Percentiles rank a stretch among this genome's conserved stretches.
Conservation (phyloP, 2,797 vertebrate species). For the Eidolon dupreanum region DNA sequence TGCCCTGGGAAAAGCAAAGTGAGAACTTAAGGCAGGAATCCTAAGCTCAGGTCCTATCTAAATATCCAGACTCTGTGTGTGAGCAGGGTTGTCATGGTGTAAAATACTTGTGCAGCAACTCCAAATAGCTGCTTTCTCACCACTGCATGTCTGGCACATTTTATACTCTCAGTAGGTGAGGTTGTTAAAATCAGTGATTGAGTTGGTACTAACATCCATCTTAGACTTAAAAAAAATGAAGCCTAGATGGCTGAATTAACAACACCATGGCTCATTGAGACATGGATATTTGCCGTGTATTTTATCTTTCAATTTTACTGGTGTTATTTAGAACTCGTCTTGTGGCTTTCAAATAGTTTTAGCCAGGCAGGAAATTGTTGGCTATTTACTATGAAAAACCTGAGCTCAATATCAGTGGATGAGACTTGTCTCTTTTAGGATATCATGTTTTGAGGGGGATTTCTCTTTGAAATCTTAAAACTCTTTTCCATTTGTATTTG, state of each 20-base stretch:
- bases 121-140: neutral
- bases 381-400: neutral
- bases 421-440: no score
- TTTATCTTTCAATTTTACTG: neutral
- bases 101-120: neutral
- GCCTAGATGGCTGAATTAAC: neutral
- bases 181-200: neutral
- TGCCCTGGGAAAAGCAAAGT: neutral
- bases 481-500: neutral
- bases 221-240: neutral
- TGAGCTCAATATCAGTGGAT: fast-evolving
- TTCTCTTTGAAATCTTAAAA: neutral
- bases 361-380: neutral
- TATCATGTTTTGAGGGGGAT: neutral
- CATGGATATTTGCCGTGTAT: fast-evolving
- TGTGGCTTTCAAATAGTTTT: neutral
- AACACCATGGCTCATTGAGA: no score
- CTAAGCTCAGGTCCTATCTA: neutral
- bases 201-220: neutral
- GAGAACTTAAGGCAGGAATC: neutral
- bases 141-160: neutral
- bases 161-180: neutral
- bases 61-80: neutral
- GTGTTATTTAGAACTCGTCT: no score
- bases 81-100: neutral